A percentile compares a stretch with the other conserved stretches of the same genome.
Conservation (phyloP, 1,140 invertebrate genomes). For the Asbolus verrucosus region DNA sequence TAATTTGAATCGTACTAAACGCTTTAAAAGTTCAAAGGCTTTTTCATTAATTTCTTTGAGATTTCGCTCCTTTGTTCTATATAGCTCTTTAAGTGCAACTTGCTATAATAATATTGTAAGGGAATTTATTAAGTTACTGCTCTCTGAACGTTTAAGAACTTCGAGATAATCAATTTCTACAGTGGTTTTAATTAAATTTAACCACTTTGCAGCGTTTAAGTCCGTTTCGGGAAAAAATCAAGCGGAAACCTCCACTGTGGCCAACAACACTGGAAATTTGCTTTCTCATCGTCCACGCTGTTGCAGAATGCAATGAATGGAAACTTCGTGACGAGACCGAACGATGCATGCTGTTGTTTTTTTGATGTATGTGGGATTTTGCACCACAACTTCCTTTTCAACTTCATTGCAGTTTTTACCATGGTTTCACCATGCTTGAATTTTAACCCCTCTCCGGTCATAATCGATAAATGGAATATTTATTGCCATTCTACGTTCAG, state of each 20-base stretch:
- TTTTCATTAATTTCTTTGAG: slow-evolving; percentile 49
- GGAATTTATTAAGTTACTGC: slow-evolving; percentile 46
- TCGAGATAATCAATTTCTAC: slow-evolving; percentile 37
- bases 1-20: slow-evolving; percentile 26
- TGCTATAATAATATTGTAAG: slow-evolving; percentile 44
- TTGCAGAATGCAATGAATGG: slow-evolving; percentile 41
- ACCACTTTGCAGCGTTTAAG: not conserved
- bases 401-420: too few species aligned
- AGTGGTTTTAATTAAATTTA: slow-evolving; percentile 37
- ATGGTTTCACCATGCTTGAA: too few species aligned
- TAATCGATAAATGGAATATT: too few species aligned
- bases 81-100: slow-evolving; percentile 44
- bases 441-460: too few species aligned
- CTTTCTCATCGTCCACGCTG: slow-evolving; percentile 18
- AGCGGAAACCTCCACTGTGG: not conserved
- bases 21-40: slow-evolving; percentile 46
- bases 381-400: slow-evolving; percentile 8
- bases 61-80: slow-evolving; percentile 42
- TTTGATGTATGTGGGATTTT: slow-evolving; percentile 38
- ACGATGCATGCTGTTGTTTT: slow-evolving; percentile 9
- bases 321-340: slow-evolving; percentile 36
- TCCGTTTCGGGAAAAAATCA: slow-evolving; percentile 11
- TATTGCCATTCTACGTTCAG: too few species aligned
- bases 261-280: slow-evolving; percentile 5
- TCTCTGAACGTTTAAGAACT: slow-evolving; percentile 40